These are phyloP conservation scores for Fulmarus glacialis DNA, from an alignment of 2,113 vertebrate species.

Conservation along the genomic window DNA sequence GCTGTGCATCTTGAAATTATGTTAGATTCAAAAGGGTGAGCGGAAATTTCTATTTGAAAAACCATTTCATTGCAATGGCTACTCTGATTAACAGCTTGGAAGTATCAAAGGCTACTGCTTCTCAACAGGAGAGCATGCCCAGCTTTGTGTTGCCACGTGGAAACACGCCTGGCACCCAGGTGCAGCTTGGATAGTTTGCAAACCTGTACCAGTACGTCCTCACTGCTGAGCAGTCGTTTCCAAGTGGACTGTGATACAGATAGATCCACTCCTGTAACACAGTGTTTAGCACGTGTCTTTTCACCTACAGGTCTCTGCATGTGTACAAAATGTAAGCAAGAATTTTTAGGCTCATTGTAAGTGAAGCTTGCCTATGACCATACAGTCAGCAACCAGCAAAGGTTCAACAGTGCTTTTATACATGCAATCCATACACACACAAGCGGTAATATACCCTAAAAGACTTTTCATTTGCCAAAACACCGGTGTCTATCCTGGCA, in stretches of 20 bases:
- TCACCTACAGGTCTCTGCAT: background rate
- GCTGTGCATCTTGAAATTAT: background rate
- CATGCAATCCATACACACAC: accelerated
- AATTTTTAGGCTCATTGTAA: background rate
- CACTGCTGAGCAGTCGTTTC: background rate
- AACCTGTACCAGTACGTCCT: background rate
- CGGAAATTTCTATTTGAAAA: background rate
- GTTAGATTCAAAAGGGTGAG: background rate
- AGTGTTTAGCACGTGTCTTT: background rate
- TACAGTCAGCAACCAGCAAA: background rate
- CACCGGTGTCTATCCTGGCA: background rate
- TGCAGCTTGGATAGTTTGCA: background rate
- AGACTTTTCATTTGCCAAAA: background rate
- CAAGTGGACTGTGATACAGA: background rate
- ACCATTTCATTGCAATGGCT: background rate
- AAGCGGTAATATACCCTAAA: background rate
- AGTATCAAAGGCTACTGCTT: background rate
- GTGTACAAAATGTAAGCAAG: background rate
- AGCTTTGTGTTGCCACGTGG: background rate
- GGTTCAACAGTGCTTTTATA: background rate
- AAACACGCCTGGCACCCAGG: background rate
- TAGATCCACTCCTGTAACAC: background rate
- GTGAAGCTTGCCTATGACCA: background rate
- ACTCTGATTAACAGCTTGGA: background rate
- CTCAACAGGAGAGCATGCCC: background rate